A percentile compares a stretch with the other conserved stretches of the same genome.
Conservation (phyloP, 2,888 invertebrate species). For the Drosophila dives region DNA sequence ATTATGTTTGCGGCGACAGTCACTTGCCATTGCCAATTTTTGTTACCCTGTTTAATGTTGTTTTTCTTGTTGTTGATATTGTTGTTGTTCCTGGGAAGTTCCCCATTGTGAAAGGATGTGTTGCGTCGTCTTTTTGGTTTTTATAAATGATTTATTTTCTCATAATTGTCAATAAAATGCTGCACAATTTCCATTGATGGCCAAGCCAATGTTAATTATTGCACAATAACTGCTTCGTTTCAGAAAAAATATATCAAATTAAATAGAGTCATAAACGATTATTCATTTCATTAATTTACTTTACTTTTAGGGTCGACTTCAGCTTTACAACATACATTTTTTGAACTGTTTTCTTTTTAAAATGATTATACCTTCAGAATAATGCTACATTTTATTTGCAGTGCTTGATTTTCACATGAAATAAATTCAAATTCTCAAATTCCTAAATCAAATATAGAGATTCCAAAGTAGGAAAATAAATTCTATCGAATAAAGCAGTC, state of each 20-base stretch:
- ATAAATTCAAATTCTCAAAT: neutral
- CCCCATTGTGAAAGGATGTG: slow-evolving; percentile 50
- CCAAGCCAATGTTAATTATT: slow-evolving; percentile 31
- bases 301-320: neutral
- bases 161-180: slow-evolving; percentile 62
- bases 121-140: slow-evolving; percentile 38
- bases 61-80: slow-evolving; percentile 19
- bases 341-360: neutral
- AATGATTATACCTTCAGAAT: neutral
- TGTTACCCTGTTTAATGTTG: slow-evolving; percentile 4
- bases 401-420: too few species aligned
- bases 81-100: neutral
- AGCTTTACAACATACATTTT: neutral
- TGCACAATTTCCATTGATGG: slow-evolving; percentile 51
- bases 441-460: neutral
- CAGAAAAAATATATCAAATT: neutral
- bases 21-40: slow-evolving; percentile 38
- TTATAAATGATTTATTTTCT: slow-evolving; percentile 53
- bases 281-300: neutral
- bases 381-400: neutral
- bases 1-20: slow-evolving; percentile 57
- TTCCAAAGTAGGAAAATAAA: neutral
- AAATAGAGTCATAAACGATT: neutral
- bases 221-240: slow-evolving; percentile 2
- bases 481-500: neutral